Evolutionary conservation across 2,113 vertebrate genomes (phyloP).

Genomic region (Phrynosoma platyrhinos): DNA sequence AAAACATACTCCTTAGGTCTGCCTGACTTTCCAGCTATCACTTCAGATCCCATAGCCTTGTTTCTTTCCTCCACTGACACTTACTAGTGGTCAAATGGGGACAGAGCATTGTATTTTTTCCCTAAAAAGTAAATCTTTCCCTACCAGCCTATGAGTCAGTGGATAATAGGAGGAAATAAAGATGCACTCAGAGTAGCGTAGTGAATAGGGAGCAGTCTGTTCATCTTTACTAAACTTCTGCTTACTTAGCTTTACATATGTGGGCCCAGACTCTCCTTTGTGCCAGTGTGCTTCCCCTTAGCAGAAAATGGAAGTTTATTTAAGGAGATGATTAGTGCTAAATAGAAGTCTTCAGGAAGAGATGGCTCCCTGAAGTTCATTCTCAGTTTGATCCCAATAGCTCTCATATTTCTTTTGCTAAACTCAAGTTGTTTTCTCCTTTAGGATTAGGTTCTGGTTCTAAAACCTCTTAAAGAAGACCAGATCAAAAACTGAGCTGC

Average conservation of each 20-base stretch:
- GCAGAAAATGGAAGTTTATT: neutral
- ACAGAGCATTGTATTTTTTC: neutral
- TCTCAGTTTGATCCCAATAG: neutral
- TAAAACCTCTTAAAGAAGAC: neutral
- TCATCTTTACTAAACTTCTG: neutral
- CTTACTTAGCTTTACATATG: neutral
- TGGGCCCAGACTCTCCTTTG: neutral
- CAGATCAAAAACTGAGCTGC: neutral
- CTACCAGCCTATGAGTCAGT: neutral
- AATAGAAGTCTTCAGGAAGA: neutral
- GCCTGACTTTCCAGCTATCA: neutral
- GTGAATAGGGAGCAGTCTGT: neutral
- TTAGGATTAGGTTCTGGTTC: neutral
- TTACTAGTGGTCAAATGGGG: neutral
- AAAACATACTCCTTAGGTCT: neutral
- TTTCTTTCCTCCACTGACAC: neutral
- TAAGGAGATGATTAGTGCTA: neutral
- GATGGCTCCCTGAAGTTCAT: neutral
- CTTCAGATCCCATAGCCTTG: neutral
- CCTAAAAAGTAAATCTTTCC: constrained; percentile 3
- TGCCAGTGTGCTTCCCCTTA: too few relatives aligned
- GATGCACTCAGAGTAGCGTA: neutral
- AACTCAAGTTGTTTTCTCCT: neutral
- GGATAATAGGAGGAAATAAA: neutral
- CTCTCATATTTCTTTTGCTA: neutral